Percentiles rank a stretch among this genome's conserved stretches.
These are phyloP conservation scores for Ophiodon elongatus DNA, from an alignment of 2,113 vertebrate genomes.

Conservation along the genomic window DNA sequence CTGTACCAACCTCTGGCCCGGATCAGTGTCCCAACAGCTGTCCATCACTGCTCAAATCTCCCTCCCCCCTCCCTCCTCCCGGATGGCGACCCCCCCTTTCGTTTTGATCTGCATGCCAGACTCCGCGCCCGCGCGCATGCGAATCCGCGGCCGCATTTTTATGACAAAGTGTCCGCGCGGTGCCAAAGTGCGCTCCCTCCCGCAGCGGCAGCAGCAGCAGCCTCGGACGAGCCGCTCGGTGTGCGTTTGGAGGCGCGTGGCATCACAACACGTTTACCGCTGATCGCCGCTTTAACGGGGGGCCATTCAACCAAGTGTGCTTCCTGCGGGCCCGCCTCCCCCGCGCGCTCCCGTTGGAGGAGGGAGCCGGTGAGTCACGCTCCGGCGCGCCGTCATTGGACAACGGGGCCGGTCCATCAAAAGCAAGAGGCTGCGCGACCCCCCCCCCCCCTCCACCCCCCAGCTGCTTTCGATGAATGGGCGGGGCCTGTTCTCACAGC, in stretches of 20 bases:
- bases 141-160: no score
- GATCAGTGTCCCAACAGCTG: slow-evolving; percentile 66
- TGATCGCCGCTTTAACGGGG: slow-evolving; percentile 70
- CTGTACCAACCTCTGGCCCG: slow-evolving; percentile 16
- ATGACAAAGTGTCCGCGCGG: neutral
- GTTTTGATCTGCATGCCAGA: no score
- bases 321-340: slow-evolving; percentile 79
- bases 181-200: slow-evolving; percentile 15
- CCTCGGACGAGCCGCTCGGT: slow-evolving; percentile 29
- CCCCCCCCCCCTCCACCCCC: neutral
- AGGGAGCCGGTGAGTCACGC: slow-evolving; percentile 69
- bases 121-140: no score
- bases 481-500: slow-evolving; percentile 71
- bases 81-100: no score
- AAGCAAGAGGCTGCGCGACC: slow-evolving; percentile 27
- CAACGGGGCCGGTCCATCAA: slow-evolving; percentile 52
- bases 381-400: slow-evolving; percentile 80
- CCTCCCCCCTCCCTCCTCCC: neutral
- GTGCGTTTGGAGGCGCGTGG: slow-evolving; percentile 51
- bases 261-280: slow-evolving; percentile 71
- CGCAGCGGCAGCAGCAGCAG: neutral
- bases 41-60: slow-evolving; percentile 53
- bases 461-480: slow-evolving; percentile 63
- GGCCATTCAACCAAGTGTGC: slow-evolving; percentile 86
- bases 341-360: slow-evolving; percentile 80